phyloP scores from a whole-genome alignment of 2,888 invertebrate species.

The Atherix ibis region DNA sequence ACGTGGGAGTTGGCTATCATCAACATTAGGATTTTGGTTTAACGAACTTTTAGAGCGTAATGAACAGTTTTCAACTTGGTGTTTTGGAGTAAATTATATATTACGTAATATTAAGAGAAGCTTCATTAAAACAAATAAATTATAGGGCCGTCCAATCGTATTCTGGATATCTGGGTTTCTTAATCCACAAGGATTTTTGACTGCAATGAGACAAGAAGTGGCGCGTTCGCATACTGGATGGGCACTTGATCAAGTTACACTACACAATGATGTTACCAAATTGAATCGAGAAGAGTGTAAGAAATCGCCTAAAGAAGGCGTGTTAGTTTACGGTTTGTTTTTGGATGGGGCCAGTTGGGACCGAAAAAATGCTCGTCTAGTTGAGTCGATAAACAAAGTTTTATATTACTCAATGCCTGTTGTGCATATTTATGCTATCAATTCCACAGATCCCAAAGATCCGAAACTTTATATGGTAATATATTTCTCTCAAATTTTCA shows the following conservation, averaged over 20 bases:
- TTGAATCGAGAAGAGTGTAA: constrained; percentile 51
- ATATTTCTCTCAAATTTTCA: too few species aligned
- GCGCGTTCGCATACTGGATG: constrained; percentile 78
- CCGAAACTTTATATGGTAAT: constrained; percentile 57
- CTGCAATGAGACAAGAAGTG: constrained; percentile 84
- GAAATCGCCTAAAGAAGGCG: constrained; percentile 62
- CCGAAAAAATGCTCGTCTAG: constrained; percentile 47
- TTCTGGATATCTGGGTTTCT: constrained; percentile 94
- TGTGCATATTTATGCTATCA: constrained; percentile 63
- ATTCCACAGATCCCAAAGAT: constrained; percentile 52
- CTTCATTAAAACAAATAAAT: too few species aligned
- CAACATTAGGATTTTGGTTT: constrained; percentile 81
- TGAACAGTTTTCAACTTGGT: too few species aligned
- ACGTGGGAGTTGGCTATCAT: constrained; percentile 67
- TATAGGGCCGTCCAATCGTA: constrained; percentile 45
- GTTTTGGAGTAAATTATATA: too few species aligned
- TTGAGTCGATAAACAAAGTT: constrained; percentile 68
- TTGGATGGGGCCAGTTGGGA: constrained; percentile 87
- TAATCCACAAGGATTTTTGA: constrained; percentile 82
- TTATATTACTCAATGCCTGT: constrained; percentile 66
- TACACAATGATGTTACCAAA: constrained; percentile 67
- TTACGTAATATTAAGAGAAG: too few species aligned
- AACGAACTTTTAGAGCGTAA: constrained; percentile 72
- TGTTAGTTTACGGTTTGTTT: constrained; percentile 68
- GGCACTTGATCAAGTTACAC: constrained; percentile 70